A percentile compares a stretch with the other conserved stretches of the same genome.
These are phyloP conservation scores for Tetramorium alpestre DNA, from an alignment of 1,140 invertebrate genomes.

Conservation along the genomic window DNA sequence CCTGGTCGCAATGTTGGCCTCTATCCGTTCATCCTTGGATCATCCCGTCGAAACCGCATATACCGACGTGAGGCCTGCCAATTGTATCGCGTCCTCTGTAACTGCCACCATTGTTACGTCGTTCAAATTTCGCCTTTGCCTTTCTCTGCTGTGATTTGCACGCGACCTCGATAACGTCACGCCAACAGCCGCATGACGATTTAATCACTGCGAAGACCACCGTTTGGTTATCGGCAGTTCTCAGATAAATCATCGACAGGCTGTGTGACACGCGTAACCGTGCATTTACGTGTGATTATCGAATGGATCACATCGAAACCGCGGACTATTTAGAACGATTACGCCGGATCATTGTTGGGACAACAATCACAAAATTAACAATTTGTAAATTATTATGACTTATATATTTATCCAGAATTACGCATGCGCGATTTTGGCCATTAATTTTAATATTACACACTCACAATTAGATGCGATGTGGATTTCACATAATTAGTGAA, in stretches of 20 bases:
- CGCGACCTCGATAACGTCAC: slow-evolving; percentile 64
- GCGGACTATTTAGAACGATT: background rate
- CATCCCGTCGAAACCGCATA: slow-evolving; percentile 69
- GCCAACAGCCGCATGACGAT: slow-evolving; percentile 51
- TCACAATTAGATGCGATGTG: background rate
- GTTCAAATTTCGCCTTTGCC: slow-evolving; percentile 72
- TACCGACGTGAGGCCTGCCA: slow-evolving; percentile 62
- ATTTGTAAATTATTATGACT: slow-evolving; percentile 5
- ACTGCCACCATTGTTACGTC: slow-evolving; percentile 68
- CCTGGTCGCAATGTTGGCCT: slow-evolving; percentile 60
- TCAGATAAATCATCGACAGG: slow-evolving; percentile 61
- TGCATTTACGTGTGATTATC: slow-evolving; percentile 31
- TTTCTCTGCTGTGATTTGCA: slow-evolving; percentile 69
- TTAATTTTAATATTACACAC: background rate
- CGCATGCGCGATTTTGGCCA: background rate
- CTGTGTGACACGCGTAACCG: slow-evolving; percentile 46
- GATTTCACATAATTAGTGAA: background rate
- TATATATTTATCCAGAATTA: background rate
- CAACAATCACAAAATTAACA: background rate
- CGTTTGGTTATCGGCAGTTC: slow-evolving; percentile 56
- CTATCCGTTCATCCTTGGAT: slow-evolving; percentile 65
- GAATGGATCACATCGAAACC: slow-evolving; percentile 31
- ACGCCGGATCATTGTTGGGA: background rate
- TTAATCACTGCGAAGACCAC: slow-evolving; percentile 55
- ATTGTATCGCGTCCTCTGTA: slow-evolving; percentile 71